A percentile compares a stretch with the other conserved stretches of the same genome.
phyloP scores from a whole-genome alignment of 2,888 invertebrate species.

The Mythimna lalbum region DNA sequence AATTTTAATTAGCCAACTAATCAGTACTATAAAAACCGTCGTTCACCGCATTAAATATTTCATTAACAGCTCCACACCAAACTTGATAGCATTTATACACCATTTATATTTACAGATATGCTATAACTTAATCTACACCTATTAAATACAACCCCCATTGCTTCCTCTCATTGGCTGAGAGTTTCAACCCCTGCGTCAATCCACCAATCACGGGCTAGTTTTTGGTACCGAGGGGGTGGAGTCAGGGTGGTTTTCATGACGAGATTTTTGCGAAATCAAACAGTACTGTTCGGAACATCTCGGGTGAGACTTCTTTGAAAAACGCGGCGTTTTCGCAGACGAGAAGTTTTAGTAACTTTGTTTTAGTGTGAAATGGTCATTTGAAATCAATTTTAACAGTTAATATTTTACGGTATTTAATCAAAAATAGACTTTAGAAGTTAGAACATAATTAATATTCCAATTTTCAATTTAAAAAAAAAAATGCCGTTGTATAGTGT shows the following conservation, averaged over 20 bases:
- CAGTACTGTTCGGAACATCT: constrained; percentile 80
- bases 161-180: constrained; percentile 79
- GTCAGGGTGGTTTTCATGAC: constrained; percentile 84
- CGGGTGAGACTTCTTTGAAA: constrained; percentile 67
- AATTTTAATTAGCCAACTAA: constrained; percentile 43
- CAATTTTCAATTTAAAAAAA: neutral
- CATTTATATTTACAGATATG: constrained; percentile 83
- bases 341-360: constrained; percentile 73
- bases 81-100: constrained; percentile 83
- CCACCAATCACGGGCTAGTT: constrained; percentile 79
- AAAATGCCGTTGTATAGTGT: neutral
- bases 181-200: constrained; percentile 82
- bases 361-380: constrained; percentile 26
- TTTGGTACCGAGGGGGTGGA: constrained; percentile 84
- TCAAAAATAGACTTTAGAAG: neutral
- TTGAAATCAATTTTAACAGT: constrained; percentile 1
- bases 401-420: neutral
- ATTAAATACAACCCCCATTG: constrained; percentile 82
- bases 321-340: constrained; percentile 56
- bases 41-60: constrained; percentile 72
- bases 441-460: neutral
- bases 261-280: constrained; percentile 81
- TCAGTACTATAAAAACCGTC: constrained; percentile 49
- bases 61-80: constrained; percentile 79
- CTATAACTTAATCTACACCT: constrained; percentile 90